Evolutionary conservation across 92 coral and sea anemone species (phyloP).

Genomic region (Porites evermanni): DNA sequence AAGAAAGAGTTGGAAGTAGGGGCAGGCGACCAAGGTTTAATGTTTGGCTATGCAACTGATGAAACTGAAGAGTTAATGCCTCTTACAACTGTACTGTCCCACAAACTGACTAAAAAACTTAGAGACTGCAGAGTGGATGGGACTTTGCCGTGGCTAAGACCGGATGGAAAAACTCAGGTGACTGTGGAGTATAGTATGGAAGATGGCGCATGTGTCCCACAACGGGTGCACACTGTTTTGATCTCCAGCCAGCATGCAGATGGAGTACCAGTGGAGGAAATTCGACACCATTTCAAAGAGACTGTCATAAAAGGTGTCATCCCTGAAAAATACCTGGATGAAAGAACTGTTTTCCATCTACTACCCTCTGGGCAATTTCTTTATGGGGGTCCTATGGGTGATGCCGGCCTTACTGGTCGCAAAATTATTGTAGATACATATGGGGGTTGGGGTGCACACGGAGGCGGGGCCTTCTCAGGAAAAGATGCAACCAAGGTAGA

Average conservation of each 20-base stretch:
- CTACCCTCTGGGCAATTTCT: slow-evolving; percentile 79
- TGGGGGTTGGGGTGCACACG: slow-evolving; percentile 98
- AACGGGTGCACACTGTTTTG: slow-evolving; percentile 79
- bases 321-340: slow-evolving; percentile 85
- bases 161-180: slow-evolving; percentile 89
- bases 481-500: slow-evolving; percentile 92
- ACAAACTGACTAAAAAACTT: slow-evolving; percentile 69
- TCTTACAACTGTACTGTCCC: slow-evolving; percentile 83
- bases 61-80: slow-evolving; percentile 91
- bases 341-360: slow-evolving; percentile 78
- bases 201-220: slow-evolving; percentile 82
- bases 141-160: slow-evolving; percentile 85
- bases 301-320: slow-evolving; percentile 63
- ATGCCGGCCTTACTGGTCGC: slow-evolving; percentile 93
- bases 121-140: slow-evolving; percentile 72
- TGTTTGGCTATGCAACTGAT: slow-evolving; percentile 94
- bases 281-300: slow-evolving; percentile 73
- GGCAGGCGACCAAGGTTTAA: slow-evolving; percentile 90
- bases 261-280: slow-evolving; percentile 70
- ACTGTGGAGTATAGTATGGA: slow-evolving; percentile 81
- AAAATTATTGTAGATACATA: slow-evolving; percentile 91
- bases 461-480: slow-evolving; percentile 94
- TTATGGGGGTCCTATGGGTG: slow-evolving; percentile 82
- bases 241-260: slow-evolving; percentile 77
- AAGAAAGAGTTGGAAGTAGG: slow-evolving; percentile 78